Evolutionary conservation across 2,797 vertebrate species (phyloP).

Genomic region (Chloroceryle inda): DNA sequence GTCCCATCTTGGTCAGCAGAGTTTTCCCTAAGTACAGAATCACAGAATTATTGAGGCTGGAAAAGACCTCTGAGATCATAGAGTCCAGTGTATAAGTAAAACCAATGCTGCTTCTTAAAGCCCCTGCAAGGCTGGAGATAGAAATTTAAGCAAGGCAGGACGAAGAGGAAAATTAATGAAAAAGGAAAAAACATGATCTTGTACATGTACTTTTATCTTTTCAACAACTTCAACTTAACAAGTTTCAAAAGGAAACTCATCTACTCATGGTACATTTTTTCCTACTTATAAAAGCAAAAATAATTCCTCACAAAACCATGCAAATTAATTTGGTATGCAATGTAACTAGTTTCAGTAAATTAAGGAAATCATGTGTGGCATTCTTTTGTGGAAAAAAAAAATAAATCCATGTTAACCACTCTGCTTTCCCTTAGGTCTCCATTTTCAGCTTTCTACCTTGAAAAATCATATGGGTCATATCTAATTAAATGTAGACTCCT

Average conservation of each 20-base stretch:
- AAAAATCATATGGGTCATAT: neutral
- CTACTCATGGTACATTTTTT: neutral
- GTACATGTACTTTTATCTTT: neutral
- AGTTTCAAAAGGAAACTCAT: neutral
- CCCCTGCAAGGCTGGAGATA: neutral
- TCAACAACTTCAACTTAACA: neutral
- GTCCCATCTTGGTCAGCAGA: neutral
- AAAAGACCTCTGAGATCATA: no score
- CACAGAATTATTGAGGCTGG: no score
- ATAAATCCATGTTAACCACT: neutral
- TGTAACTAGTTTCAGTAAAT: conserved; percentile 12
- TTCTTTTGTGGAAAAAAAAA: neutral
- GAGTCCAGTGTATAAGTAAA: neutral
- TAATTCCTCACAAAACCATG: neutral
- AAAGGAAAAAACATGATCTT: neutral
- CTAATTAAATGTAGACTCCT: neutral
- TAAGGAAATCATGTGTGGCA: conserved; percentile 18
- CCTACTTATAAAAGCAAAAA: neutral
- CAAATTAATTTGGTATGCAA: neutral
- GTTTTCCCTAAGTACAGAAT: neutral
- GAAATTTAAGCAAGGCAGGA: neutral
- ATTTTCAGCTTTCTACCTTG: neutral
- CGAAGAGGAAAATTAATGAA: neutral
- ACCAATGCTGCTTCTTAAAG: neutral
- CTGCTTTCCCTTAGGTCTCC: neutral